Evolutionary conservation across 2,113 vertebrate species (phyloP), one percentile per base, ranked within the genome.

Genomic region (Corythoichthys haematopterus): DNA sequence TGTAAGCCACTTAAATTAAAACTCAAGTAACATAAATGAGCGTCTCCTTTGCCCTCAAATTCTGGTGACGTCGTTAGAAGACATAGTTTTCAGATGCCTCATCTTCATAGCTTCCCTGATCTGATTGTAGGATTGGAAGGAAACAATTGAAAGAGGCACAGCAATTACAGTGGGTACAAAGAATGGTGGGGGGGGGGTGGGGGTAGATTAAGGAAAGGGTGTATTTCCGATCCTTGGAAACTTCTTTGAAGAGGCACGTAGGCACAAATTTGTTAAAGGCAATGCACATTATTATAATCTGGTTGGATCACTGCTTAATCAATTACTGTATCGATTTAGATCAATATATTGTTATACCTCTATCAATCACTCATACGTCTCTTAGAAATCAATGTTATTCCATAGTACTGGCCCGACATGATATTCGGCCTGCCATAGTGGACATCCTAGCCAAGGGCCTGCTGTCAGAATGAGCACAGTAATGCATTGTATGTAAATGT

Each of bases 401-500:
- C 65, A 70, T 81, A 85, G 67, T 81, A 51, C 69, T 35, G 64
- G 66, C 77, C 67, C 65, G 65, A 11, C 37, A 38, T 55, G 46
- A 64, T 74, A 35, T 5, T 58, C n/a, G 51, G 70, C 46, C 61
- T 62, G 50, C 65, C 64, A 68, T 36, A 14, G 36, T 16, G 38
- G 67, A 78, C 77, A 70, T 72, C 65, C 68, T 28, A 45, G 40
- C 74, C 66, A 64, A 81, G 55, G 65, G 65, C 74, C 65, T 36
- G 75, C 81, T 82, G 82, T 85, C 60, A 73, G 47, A 72, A 62
- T 5, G 12, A 79, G 69, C 1, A 4, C 65, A 79, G 79, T 81
- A 88, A 87, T 83, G 82, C 72, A 60, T 75, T 40, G 28, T 74
- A 68, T 75, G 72, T 75, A 80, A 88, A 88, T 78, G 80, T 74